These are phyloP conservation scores for Delphinus delphis DNA, from an alignment of 2,113 vertebrate genomes.

Conservation along the genomic window DNA sequence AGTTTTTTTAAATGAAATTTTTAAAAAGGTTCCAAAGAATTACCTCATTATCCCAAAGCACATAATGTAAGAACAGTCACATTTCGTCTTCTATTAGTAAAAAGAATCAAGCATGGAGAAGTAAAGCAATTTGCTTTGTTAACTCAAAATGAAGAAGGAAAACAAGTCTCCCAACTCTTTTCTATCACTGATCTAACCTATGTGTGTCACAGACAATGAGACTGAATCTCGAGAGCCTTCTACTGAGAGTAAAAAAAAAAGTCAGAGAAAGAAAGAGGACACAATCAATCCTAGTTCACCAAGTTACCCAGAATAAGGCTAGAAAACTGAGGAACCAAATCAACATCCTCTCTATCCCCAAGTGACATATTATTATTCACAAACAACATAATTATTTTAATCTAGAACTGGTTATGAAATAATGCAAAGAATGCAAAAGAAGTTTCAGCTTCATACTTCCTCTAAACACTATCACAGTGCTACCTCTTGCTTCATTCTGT, in stretches of 20 bases:
- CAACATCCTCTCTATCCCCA: not conserved
- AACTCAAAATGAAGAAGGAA: conserved; percentile 36
- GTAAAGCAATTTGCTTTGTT: not conserved
- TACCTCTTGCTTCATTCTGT: not conserved
- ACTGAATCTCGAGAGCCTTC: not conserved
- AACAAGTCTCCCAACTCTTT: conserved; percentile 1
- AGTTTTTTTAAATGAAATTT: not conserved
- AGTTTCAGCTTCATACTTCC: not conserved
- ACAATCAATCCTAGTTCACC: not conserved
- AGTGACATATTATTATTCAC: not conserved
- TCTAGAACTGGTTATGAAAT: not conserved
- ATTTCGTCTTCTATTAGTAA: conserved; percentile 33
- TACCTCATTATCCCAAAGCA: not conserved
- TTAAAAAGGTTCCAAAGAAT: not conserved
- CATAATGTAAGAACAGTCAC: not conserved
- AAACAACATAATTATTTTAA: not conserved
- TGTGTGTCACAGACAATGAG: not conserved
- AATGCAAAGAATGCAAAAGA: not conserved
- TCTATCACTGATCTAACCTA: not conserved
- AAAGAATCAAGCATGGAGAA: not conserved
- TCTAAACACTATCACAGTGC: not conserved
- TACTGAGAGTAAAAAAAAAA: not conserved
- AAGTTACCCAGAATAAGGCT: not conserved
- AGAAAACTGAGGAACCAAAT: not conserved
- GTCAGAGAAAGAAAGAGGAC: not conserved